These are phyloP conservation scores for Willowsia nigromaculata DNA, from an alignment of 2,888 invertebrate species.

Conservation along the genomic window DNA sequence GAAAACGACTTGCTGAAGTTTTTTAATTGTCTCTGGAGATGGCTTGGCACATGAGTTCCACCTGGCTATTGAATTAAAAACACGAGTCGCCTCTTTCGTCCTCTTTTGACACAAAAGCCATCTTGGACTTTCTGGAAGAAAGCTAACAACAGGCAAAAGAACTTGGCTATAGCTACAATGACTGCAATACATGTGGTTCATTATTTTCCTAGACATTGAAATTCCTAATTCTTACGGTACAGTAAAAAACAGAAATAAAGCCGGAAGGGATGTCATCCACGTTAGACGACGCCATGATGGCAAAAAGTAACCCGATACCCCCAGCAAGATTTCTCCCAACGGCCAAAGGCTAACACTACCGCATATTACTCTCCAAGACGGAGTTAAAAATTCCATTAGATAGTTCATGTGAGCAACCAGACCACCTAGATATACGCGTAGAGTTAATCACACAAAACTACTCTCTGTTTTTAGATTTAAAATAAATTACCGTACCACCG, in stretches of 20 bases:
- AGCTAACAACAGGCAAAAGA: slow-evolving; percentile 45
- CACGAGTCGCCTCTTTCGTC: slow-evolving; percentile 71
- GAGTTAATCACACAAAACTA: too few species aligned
- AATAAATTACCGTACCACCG: slow-evolving; percentile 56
- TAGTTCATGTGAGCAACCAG: slow-evolving; percentile 76
- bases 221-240: slow-evolving; percentile 64
- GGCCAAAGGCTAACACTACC: slow-evolving; percentile 76
- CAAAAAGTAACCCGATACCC: slow-evolving; percentile 67
- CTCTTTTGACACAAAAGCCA: slow-evolving; percentile 73
- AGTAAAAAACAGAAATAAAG: slow-evolving; percentile 68
- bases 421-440: slow-evolving; percentile 69
- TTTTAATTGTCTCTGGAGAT: slow-evolving; percentile 50
- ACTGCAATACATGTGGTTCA: too few species aligned
- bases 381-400: slow-evolving; percentile 77
- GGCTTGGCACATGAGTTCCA: slow-evolving; percentile 70
- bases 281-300: slow-evolving; percentile 74
- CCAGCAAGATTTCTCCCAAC: slow-evolving; percentile 75
- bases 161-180: too few species aligned
- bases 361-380: slow-evolving; percentile 76
- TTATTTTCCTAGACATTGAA: too few species aligned
- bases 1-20: slow-evolving; percentile 67
- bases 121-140: slow-evolving; percentile 75
- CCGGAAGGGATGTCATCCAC: slow-evolving; percentile 66
- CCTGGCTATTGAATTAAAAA: slow-evolving; percentile 73
- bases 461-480: too few species aligned